Evolutionary conservation across 2,888 invertebrate genomes (phyloP).

Genomic region (Eilema depressum): DNA sequence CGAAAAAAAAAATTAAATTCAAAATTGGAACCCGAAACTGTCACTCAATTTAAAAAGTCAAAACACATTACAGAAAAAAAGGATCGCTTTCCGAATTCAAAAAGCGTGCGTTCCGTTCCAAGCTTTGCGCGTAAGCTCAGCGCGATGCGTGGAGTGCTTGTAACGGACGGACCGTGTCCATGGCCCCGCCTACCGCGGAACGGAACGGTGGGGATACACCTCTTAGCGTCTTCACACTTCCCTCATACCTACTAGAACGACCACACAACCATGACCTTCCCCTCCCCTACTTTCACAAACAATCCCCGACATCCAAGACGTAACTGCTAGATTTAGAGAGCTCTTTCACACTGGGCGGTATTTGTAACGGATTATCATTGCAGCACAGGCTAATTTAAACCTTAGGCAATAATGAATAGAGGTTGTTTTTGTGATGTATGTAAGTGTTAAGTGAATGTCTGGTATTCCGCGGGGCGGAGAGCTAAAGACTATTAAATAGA

Average conservation of each 20-base stretch:
- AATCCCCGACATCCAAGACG: constrained; percentile 26
- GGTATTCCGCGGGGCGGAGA: constrained; percentile 78
- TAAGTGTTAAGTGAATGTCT: constrained; percentile 56
- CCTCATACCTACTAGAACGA: constrained; percentile 79
- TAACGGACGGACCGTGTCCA: constrained; percentile 71
- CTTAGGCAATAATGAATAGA: constrained; percentile 41
- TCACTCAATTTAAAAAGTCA: constrained; percentile 35
- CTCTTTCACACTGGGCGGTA: constrained; percentile 59
- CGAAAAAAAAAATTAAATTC: constrained; percentile 24
- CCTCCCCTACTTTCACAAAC: constrained; percentile 51
- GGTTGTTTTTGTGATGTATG: constrained; percentile 21
- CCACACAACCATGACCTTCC: constrained; percentile 64
- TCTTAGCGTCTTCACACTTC: constrained; percentile 85
- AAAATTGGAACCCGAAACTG: constrained; percentile 21
- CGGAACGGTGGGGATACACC: constrained; percentile 81
- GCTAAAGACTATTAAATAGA: constrained; percentile 74
- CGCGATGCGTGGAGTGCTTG: constrained; percentile 76
- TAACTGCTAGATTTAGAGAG: constrained; percentile 45
- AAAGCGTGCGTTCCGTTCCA: constrained; percentile 67
- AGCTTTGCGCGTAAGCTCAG: constrained; percentile 76
- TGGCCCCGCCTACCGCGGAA: constrained; percentile 77
- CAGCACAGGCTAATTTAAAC: constrained; percentile 47
- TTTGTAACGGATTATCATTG: constrained; percentile 55
- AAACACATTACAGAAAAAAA: constrained; percentile 50
- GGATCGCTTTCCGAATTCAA: constrained; percentile 58